A percentile compares a stretch with the other conserved stretches of the same genome.
These are phyloP conservation scores for Mechanitis messenoides DNA, from an alignment of 2,888 invertebrate species.

Conservation along the genomic window DNA sequence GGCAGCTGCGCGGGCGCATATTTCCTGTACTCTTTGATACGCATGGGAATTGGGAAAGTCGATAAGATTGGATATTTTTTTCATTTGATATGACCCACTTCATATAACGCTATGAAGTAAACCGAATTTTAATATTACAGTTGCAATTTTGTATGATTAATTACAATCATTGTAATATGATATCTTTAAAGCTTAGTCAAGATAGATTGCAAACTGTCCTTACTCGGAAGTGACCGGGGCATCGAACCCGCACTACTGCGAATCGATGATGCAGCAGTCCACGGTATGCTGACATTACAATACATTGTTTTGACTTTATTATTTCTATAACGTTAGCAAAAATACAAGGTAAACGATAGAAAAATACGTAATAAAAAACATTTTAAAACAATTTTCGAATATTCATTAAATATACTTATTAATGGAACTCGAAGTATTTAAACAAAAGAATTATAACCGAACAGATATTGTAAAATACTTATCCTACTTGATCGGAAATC, in stretches of 20 bases:
- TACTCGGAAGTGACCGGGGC: conserved; percentile 59
- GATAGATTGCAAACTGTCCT: conserved; percentile 33
- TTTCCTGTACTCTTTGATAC: conserved; percentile 42
- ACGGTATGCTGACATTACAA: background rate
- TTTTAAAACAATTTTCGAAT: no score
- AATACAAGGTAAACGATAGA: no score
- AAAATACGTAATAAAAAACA: no score
- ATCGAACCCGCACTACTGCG: conserved; percentile 54
- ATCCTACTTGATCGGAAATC: no score
- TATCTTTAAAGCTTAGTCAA: conserved; percentile 35
- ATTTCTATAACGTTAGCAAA: no score
- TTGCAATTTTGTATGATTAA: background rate
- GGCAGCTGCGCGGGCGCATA: conserved; percentile 49
- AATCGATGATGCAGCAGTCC: conserved; percentile 34
- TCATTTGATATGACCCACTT: conserved; percentile 19
- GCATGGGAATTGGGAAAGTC: conserved; percentile 45
- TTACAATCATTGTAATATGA: conserved; percentile 28
- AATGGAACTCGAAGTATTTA: no score
- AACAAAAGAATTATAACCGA: no score
- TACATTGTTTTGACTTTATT: background rate
- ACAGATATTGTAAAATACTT: no score
- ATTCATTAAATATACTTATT: no score
- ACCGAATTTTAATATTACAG: no score
- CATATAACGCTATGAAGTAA: background rate
- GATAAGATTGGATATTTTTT: conserved; percentile 21